phyloP scores from a whole-genome alignment of 2,797 vertebrate species.

The Phaenicophaeus curvirostris region DNA sequence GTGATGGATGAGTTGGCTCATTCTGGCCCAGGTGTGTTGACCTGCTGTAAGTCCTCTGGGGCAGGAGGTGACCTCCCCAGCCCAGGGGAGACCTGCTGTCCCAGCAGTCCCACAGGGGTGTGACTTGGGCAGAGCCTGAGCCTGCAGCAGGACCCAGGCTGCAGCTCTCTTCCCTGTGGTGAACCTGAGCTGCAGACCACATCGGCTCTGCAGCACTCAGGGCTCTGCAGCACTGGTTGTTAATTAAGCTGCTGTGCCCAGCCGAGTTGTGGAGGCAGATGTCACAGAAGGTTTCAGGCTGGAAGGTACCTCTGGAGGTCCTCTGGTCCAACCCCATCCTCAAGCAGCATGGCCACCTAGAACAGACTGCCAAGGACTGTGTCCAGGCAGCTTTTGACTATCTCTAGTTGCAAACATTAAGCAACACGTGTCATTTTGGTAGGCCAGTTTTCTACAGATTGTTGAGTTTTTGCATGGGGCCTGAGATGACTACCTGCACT shows the following conservation, averaged over 20 bases:
- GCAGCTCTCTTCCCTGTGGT: background rate
- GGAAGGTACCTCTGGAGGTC: background rate
- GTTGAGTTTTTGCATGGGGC: background rate
- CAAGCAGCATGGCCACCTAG: background rate
- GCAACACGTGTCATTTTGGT: background rate
- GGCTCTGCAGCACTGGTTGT: fast-evolving
- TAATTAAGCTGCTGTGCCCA: background rate
- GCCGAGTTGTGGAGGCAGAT: background rate
- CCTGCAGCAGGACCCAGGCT: background rate
- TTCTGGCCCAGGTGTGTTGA: background rate
- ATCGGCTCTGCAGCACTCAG: fast-evolving
- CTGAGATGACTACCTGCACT: background rate
- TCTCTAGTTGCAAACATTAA: background rate
- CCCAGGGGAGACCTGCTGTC: background rate
- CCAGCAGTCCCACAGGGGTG: background rate
- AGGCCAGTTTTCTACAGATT: background rate
- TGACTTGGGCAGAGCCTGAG: background rate
- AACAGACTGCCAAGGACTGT: background rate
- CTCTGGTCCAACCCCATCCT: background rate
- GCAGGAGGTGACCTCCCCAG: background rate
- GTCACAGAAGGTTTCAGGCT: background rate
- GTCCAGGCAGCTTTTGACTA: fast-evolving
- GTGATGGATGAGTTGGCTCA: background rate
- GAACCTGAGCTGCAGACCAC: background rate
- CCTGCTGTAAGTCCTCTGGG: background rate